phyloP scores from a whole-genome alignment of 2,797 vertebrate species.

The Takifugu ocellatus region DNA sequence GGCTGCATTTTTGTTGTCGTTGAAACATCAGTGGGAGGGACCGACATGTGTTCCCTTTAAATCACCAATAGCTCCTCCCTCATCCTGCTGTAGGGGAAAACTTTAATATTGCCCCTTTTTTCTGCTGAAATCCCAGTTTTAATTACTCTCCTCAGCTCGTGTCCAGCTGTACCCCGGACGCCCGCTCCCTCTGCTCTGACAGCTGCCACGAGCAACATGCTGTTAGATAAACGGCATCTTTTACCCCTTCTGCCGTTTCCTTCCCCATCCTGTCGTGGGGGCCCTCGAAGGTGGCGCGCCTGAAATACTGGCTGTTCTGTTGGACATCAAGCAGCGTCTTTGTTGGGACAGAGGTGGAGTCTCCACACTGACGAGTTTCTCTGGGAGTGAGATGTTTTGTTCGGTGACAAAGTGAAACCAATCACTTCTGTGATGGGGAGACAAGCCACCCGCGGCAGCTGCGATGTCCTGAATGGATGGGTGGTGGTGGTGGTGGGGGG shows the following conservation, averaged over 20 bases:
- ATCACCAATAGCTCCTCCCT: slow-evolving; percentile 46
- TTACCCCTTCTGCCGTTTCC: slow-evolving; percentile 42
- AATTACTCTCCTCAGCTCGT: not conserved
- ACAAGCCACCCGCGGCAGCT: not conserved
- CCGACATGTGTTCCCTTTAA: slow-evolving; percentile 6
- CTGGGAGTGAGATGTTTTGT: too few species aligned
- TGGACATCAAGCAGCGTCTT: too few species aligned
- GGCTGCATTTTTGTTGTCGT: slow-evolving; percentile 1
- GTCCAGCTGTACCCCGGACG: slow-evolving; percentile 3
- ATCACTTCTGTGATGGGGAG: slow-evolving; percentile 3
- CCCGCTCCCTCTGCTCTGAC: slow-evolving; percentile 15
- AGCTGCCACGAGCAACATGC: slow-evolving; percentile 24
- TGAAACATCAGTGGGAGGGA: too few species aligned
- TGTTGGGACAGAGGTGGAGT: too few species aligned
- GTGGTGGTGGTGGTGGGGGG: too few species aligned
- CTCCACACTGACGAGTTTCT: too few species aligned
- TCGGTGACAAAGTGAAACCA: slow-evolving; percentile 26
- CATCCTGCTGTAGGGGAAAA: slow-evolving; percentile 21
- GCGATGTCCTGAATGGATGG: slow-evolving; percentile 2
- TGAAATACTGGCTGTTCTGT: too few species aligned
- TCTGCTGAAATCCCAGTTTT: too few species aligned
- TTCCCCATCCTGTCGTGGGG: slow-evolving; percentile 27
- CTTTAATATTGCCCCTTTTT: slow-evolving; percentile 20
- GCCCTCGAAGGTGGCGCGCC: slow-evolving; percentile 22
- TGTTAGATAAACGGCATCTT: slow-evolving; percentile 39